Conservation (phyloP, 2,888 invertebrate genomes). For the Rotaria macrura region DNA sequence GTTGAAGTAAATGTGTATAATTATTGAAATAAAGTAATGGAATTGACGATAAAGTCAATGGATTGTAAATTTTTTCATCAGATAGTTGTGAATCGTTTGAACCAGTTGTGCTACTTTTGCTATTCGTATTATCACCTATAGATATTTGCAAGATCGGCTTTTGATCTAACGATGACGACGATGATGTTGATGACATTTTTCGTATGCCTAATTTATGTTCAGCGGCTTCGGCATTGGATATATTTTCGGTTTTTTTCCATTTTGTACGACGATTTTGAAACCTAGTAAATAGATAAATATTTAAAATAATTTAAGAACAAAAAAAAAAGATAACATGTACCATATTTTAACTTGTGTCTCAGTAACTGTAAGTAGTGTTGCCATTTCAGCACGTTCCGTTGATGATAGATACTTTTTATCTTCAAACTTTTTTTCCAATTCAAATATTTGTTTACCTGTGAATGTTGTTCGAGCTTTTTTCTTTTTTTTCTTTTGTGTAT, state of each 20-base stretch:
- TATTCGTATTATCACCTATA: not conserved
- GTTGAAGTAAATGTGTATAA: not conserved
- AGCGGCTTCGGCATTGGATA: constrained; percentile 68
- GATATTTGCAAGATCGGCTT: not conserved
- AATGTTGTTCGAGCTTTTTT: constrained; percentile 81
- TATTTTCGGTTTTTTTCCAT: constrained; percentile 84
- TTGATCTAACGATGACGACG: not conserved
- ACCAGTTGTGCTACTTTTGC: not conserved
- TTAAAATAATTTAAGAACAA: constrained; percentile 35
- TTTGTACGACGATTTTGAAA: constrained; percentile 73
- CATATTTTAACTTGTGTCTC: constrained; percentile 71
- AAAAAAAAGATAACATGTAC: not conserved
- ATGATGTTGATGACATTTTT: not conserved
- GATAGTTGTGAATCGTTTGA: not conserved
- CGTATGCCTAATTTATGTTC: not conserved
- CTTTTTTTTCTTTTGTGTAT: constrained; percentile 40
- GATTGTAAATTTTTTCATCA: not conserved
- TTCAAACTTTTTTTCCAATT: constrained; percentile 87
- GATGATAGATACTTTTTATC: constrained; percentile 88
- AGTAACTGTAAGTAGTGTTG: constrained; percentile 78
- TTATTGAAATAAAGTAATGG: not conserved
- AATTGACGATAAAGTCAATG: not conserved
- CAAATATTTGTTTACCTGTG: constrained; percentile 87
- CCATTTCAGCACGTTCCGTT: constrained; percentile 84
- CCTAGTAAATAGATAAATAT: constrained; percentile 75